Evolutionary conservation across 2,888 invertebrate species (phyloP).

Genomic region (Eupithecia vulgata): DNA sequence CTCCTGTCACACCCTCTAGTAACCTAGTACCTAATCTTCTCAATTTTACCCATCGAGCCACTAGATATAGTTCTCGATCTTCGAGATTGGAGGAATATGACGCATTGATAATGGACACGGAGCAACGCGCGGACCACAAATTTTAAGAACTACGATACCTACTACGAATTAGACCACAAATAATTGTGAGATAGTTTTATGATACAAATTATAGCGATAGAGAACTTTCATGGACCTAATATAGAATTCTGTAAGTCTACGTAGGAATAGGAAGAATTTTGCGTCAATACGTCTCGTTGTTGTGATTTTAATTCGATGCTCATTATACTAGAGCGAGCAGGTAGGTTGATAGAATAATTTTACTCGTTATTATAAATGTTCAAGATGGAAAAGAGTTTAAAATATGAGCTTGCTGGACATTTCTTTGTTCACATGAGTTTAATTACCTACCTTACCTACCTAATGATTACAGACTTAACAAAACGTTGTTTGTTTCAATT

Average conservation of each 20-base stretch:
- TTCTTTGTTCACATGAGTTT: constrained; percentile 75
- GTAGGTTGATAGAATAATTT: constrained; percentile 70
- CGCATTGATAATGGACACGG: constrained; percentile 83
- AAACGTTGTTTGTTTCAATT: not conserved
- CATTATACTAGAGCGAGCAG: constrained; percentile 65
- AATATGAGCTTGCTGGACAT: constrained; percentile 75
- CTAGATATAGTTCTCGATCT: constrained; percentile 76
- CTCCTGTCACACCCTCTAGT: constrained; percentile 91
- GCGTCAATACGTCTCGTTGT: constrained; percentile 57
- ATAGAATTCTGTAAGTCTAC: constrained; percentile 23
- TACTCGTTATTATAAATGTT: constrained; percentile 49
- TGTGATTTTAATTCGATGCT: constrained; percentile 71
- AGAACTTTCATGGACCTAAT: constrained; percentile 36
- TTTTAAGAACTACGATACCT: constrained; percentile 56
- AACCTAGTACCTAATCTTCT: constrained; percentile 86
- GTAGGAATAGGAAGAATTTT: constrained; percentile 31
- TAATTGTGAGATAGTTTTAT: constrained; percentile 1
- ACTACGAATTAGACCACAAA: constrained; percentile 3
- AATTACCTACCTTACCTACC: constrained; percentile 3
- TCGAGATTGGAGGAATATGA: constrained; percentile 84
- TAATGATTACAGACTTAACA: not conserved
- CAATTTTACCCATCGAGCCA: constrained; percentile 84
- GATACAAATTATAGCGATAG: constrained; percentile 8
- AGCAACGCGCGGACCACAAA: constrained; percentile 69
- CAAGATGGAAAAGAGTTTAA: constrained; percentile 28